Evolutionary conservation across 2,113 vertebrate species (phyloP).

Genomic region (Psammodynastes pulverulentus): DNA sequence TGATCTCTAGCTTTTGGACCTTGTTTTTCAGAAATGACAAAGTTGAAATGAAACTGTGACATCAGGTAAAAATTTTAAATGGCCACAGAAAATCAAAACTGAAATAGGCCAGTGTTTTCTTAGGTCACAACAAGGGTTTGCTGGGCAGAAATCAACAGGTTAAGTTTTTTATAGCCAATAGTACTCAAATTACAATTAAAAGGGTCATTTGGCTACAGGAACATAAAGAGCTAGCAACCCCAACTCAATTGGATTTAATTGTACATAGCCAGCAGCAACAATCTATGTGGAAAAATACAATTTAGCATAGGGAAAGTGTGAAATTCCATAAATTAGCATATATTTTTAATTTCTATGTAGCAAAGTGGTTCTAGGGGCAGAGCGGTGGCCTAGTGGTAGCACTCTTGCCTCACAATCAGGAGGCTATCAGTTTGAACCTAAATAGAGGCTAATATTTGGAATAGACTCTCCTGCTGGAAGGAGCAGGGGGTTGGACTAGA

Average conservation of each 20-base stretch:
- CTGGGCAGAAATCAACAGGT: neutral
- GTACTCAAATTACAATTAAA: neutral
- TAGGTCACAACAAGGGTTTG: neutral
- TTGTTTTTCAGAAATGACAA: neutral
- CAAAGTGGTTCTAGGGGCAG: neutral
- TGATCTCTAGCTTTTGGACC: neutral
- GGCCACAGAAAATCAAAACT: neutral
- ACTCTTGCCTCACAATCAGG: no score
- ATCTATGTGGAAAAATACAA: neutral
- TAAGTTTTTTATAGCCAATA: neutral
- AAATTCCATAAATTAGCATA: neutral
- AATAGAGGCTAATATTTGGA: no score
- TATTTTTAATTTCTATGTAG: neutral
- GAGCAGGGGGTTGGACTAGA: no score
- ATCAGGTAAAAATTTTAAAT: neutral
- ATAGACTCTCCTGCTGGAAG: no score
- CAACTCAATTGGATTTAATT: neutral
- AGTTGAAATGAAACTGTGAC: neutral
- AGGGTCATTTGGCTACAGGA: neutral
- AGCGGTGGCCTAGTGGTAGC: no score
- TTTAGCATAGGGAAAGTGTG: neutral
- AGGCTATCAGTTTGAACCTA: no score
- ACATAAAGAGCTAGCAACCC: neutral
- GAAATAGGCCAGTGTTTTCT: neutral
- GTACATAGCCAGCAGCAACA: neutral